Percentiles rank a stretch among this genome's conserved stretches.
Evolutionary conservation across 2,888 invertebrate species (phyloP).

Genomic region (Rhingia rostrata): DNA sequence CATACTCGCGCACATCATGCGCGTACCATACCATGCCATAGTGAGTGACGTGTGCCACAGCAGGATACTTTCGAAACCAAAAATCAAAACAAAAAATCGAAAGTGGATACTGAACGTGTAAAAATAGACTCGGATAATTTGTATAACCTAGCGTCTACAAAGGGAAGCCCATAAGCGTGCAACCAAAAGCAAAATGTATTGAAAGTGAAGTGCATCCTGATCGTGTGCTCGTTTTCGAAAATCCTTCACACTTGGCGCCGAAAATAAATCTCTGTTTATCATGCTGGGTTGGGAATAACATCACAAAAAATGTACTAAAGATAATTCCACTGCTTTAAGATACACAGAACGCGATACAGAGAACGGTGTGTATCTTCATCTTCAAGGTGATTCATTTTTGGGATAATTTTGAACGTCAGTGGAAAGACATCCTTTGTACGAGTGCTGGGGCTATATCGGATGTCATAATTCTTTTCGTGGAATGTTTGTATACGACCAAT

Average conservation of each 20-base stretch:
- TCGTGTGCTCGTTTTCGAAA: conserved; percentile 24
- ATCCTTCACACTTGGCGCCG: conserved; percentile 64
- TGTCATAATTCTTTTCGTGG: conserved; percentile 26
- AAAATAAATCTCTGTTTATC: conserved; percentile 35
- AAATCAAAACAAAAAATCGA: conserved; percentile 26
- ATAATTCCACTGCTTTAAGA: conserved; percentile 21
- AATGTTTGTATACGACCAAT: not conserved
- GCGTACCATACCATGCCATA: too few species aligned
- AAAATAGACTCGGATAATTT: conserved; percentile 66
- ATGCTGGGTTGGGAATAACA: not conserved
- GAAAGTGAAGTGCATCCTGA: conserved; percentile 70
- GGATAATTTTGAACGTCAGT: conserved; percentile 18
- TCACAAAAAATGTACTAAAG: conserved; percentile 10
- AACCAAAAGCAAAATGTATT: conserved; percentile 27
- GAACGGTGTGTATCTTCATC: conserved; percentile 1
- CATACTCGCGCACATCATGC: not conserved
- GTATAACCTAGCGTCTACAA: not conserved
- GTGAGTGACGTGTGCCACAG: conserved; percentile 35
- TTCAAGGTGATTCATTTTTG: conserved; percentile 36
- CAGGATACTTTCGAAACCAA: not conserved
- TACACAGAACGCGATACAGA: not conserved
- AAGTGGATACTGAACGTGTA: conserved; percentile 35
- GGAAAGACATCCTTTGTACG: not conserved
- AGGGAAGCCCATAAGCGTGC: not conserved
- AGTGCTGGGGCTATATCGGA: conserved; percentile 30